Evolutionary conservation across 2,888 invertebrate species (phyloP), one percentile per base, ranked within the genome.

Genomic region (Hecatera dysodea): DNA sequence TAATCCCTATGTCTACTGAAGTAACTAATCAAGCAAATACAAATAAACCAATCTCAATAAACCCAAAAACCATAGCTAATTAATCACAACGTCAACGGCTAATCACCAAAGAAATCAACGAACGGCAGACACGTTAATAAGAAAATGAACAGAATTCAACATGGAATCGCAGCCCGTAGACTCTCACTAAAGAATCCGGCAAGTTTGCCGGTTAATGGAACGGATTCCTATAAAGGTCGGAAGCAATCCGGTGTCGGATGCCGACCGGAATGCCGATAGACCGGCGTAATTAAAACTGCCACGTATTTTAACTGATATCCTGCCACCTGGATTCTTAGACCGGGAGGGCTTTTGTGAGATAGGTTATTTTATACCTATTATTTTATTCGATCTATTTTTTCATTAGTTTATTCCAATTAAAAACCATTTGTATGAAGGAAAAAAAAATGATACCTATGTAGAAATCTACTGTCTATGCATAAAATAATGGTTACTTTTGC

Each of bases 241-340:
- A 87, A 85, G 86, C 87, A 87, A 88, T 88, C 88, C 87, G 86
- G 88, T 85, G 81, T 78, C 84, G 83, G 86, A 81, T 83, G 82
- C 83, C 84, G 87, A 64, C 82, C 82, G 93, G 93, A 93, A 93
- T 93, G 91, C 87, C 92, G 91, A 93, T 93, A 90, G 88, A 87
- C 89, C 86, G 87, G 86, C 90, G 93, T 93, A 93, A 93, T 93
- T 93, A 93, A 93, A 93, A 92, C 91, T 92, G 92, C 90, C 92
- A 89, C 88, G 91, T 88, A 91, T 91, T 92, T 91, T 92, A 91
- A 90, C 89, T 89, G 90, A 91, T 91, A 89, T 85, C 87, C 88
- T 85, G 84, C 84, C 88, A 90, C 92, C 92, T 92, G 92, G 78
- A 79, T 72, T 80, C 69, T 69, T 88, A 87, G 89, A 36, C 76